Percentiles rank a stretch among this genome's conserved stretches.
These are phyloP conservation scores for Andrena hattorfiana DNA, from an alignment of 2,888 invertebrate species.

Conservation along the genomic window DNA sequence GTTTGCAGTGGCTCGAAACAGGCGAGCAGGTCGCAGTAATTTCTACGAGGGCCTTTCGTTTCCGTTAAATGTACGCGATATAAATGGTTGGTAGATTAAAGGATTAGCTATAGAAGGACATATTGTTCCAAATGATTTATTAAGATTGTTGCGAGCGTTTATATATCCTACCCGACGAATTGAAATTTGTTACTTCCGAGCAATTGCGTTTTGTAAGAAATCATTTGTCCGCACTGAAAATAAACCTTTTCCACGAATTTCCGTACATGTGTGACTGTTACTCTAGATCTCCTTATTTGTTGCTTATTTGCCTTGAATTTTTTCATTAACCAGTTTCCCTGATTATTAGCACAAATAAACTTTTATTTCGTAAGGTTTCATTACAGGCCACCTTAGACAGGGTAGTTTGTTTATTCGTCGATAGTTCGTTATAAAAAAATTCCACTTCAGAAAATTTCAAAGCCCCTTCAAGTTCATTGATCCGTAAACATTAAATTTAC, in stretches of 20 bases:
- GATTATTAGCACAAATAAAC: too few relatives aligned
- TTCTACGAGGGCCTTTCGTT: neutral
- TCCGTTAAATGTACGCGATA: neutral
- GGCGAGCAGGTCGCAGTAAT: neutral
- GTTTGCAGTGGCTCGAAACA: neutral
- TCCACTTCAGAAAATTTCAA: too few relatives aligned
- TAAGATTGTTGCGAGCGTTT: constrained; percentile 25
- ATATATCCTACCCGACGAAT: constrained; percentile 18
- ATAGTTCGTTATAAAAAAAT: too few relatives aligned
- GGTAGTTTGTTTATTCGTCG: too few relatives aligned
- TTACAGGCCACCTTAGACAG: too few relatives aligned
- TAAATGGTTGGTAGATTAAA: neutral
- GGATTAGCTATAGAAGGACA: neutral
- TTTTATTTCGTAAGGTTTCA: too few relatives aligned
- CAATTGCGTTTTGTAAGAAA: constrained; percentile 33
- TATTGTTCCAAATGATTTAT: constrained; percentile 12
- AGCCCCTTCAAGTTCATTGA: too few relatives aligned
- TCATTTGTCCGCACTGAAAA: constrained; percentile 46
- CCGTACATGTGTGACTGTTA: neutral
- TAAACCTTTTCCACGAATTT: constrained; percentile 36
- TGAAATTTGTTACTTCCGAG: constrained; percentile 29
- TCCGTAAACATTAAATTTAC: too few relatives aligned
- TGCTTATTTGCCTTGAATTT: neutral
- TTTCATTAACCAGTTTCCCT: neutral
- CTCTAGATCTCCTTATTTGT: neutral